A percentile compares a stretch with the other conserved stretches of the same genome.
phyloP scores from a whole-genome alignment of 1,140 invertebrate genomes.

The Drosophila hydei region DNA sequence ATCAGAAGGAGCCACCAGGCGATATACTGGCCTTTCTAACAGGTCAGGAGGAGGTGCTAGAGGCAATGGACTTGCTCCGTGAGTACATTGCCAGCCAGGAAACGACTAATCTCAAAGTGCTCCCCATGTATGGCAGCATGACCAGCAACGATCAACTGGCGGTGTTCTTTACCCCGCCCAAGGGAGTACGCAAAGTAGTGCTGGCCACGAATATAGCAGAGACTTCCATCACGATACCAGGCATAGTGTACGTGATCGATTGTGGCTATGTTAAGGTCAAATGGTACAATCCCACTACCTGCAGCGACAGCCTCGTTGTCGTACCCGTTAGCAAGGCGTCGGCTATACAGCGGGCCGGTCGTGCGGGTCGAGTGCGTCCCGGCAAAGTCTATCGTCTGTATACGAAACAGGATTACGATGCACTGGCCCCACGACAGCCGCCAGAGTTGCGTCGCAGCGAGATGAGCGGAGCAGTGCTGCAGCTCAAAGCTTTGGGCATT shows the following conservation, averaged over 20 bases:
- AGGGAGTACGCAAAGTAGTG: conserved; percentile 94
- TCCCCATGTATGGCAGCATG: conserved; percentile 97
- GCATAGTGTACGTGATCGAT: conserved; percentile 97
- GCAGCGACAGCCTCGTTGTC: conserved; percentile 93
- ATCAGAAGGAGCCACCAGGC: conserved; percentile 91
- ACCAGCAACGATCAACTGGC: conserved; percentile 93
- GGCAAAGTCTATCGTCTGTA: conserved; percentile 94
- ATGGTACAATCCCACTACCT: conserved; percentile 93
- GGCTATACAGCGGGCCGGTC: conserved; percentile 95
- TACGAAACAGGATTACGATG: conserved; percentile 90
- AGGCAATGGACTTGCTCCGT: conserved; percentile 88
- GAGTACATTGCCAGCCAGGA: conserved; percentile 87
- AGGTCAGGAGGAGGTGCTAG: conserved; percentile 95
- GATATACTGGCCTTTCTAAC: conserved; percentile 98
- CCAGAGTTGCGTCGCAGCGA: conserved; percentile 97
- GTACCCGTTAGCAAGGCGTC: conserved; percentile 95
- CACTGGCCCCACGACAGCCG: conserved; percentile 88
- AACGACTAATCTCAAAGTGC: conserved; percentile 88
- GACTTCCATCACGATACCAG: conserved; percentile 94
- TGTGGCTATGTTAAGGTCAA: conserved; percentile 98
- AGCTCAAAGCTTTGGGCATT: conserved; percentile 97
- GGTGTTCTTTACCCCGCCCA: conserved; percentile 92
- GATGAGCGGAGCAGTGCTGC: conserved; percentile 93
- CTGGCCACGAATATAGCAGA: conserved; percentile 99
- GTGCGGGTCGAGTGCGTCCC: conserved; percentile 92